Percentiles rank a stretch among this genome's conserved stretches.
These are phyloP conservation scores for Lysiphlebus fabarum DNA, from an alignment of 1,140 invertebrate genomes.

Conservation along the genomic window DNA sequence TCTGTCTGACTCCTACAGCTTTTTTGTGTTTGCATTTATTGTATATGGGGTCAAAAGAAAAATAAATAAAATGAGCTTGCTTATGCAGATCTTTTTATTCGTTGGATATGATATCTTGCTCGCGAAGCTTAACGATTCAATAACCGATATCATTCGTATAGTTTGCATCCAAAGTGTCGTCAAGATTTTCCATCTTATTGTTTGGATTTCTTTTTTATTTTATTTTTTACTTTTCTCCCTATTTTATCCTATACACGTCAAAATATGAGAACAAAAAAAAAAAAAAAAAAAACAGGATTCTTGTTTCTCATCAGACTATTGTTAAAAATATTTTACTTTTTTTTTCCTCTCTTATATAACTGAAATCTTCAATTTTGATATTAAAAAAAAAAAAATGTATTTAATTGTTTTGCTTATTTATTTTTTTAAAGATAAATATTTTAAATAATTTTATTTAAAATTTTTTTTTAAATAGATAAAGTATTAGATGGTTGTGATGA, in stretches of 20 bases:
- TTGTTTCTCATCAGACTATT: no score
- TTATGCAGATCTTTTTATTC: conserved; percentile 51
- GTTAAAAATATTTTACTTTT: no score
- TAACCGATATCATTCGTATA: conserved; percentile 45
- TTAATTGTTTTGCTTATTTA: no score
- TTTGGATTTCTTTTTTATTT: no score
- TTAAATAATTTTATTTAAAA: no score
- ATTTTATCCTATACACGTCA: neutral
- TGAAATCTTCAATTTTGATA: no score
- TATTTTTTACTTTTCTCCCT: no score
- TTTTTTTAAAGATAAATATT: no score
- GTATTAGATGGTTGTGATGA: conserved; percentile 33
- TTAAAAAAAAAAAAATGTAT: no score
- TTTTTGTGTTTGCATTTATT: neutral
- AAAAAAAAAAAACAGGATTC: conserved; percentile 10
- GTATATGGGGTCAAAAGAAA: neutral
- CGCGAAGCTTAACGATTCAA: conserved; percentile 53
- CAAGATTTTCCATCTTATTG: neutral
- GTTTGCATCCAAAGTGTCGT: conserved; percentile 51
- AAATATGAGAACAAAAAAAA: conserved; percentile 15
- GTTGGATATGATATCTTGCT: conserved; percentile 1
- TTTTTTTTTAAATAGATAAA: no score
- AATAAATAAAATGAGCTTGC: conserved; percentile 31
- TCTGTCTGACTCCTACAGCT: conserved; percentile 13
- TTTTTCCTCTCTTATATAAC: no score